Percentiles rank a stretch among this genome's conserved stretches.
These are phyloP conservation scores for Acleris holmiana DNA, from an alignment of 2,888 invertebrate species.

Conservation along the genomic window DNA sequence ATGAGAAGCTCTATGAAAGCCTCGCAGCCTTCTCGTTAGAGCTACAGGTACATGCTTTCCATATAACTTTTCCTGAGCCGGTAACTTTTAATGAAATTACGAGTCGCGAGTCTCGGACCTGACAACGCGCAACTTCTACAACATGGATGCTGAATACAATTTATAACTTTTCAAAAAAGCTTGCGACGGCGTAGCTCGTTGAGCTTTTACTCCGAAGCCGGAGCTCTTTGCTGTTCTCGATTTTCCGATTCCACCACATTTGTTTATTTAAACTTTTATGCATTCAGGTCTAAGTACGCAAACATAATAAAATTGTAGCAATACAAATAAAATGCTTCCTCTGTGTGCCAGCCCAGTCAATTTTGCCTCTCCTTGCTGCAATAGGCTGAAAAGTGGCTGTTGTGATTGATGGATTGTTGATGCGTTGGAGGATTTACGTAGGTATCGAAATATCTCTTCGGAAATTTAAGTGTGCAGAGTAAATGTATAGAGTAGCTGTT, in stretches of 20 bases:
- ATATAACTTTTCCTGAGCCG: slow-evolving; percentile 20
- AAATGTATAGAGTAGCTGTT: slow-evolving; percentile 6
- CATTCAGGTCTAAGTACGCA: slow-evolving; percentile 29
- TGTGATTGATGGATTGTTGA: slow-evolving; percentile 35
- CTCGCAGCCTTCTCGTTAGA: slow-evolving; percentile 45
- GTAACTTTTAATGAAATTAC: slow-evolving; percentile 26
- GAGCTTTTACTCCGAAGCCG: slow-evolving; percentile 28
- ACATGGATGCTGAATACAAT: slow-evolving; percentile 30
- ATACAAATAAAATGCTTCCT: slow-evolving; percentile 8
- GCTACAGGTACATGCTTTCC: slow-evolving; percentile 19
- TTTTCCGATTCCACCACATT: slow-evolving; percentile 35
- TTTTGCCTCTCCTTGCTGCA: slow-evolving; percentile 24
- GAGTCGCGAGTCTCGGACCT: slow-evolving; percentile 17
- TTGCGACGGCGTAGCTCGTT: slow-evolving; percentile 27
- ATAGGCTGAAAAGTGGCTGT: slow-evolving; percentile 34
- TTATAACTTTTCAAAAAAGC: slow-evolving; percentile 37
- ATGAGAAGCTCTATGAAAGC: slow-evolving; percentile 50
- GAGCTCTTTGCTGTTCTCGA: slow-evolving; percentile 16
- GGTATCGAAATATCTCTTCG: slow-evolving; percentile 22
- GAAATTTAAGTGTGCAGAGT: not conserved
- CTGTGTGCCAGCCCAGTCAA: slow-evolving; percentile 28
- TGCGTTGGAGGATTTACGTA: slow-evolving; percentile 23
- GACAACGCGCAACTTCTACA: slow-evolving; percentile 30
- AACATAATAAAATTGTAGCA: slow-evolving; percentile 32
- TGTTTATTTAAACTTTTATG: slow-evolving; percentile 34